Evolutionary conservation across 2,797 vertebrate species (phyloP).

Genomic region (Chrysolophus pictus): DNA sequence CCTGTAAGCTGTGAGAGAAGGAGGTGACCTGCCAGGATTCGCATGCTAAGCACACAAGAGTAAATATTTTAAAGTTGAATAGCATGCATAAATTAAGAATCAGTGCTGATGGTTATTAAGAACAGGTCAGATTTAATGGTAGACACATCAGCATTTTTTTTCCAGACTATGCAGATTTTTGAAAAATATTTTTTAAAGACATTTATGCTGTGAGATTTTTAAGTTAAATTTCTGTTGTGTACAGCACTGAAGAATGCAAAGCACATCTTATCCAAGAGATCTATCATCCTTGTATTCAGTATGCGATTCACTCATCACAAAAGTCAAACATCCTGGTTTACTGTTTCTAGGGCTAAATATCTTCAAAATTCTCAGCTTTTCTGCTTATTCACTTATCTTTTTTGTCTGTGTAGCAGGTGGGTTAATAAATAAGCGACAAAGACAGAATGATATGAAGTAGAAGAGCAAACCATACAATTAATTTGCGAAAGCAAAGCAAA

Average conservation of each 20-base stretch:
- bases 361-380: slow-evolving; percentile 21
- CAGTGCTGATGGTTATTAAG: background rate
- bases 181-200: background rate
- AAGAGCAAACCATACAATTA: slow-evolving; percentile 10
- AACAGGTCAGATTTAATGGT: background rate
- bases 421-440: slow-evolving; percentile 33
- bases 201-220: background rate
- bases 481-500: slow-evolving; percentile 16
- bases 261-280: background rate
- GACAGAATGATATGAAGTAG: background rate
- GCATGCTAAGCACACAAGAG: background rate
- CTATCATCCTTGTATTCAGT: slow-evolving; percentile 19
- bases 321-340: background rate
- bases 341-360: background rate
- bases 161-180: background rate
- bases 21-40: background rate
- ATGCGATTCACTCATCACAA: slow-evolving; percentile 23
- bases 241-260: background rate
- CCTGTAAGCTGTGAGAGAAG: background rate
- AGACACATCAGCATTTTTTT: background rate
- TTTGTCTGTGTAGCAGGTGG: background rate
- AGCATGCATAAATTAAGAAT: background rate
- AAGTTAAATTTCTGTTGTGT: background rate
- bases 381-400: background rate
- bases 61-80: background rate